These are phyloP conservation scores for Agrilus planipennis DNA, from an alignment of 1,140 invertebrate species.

Conservation along the genomic window DNA sequence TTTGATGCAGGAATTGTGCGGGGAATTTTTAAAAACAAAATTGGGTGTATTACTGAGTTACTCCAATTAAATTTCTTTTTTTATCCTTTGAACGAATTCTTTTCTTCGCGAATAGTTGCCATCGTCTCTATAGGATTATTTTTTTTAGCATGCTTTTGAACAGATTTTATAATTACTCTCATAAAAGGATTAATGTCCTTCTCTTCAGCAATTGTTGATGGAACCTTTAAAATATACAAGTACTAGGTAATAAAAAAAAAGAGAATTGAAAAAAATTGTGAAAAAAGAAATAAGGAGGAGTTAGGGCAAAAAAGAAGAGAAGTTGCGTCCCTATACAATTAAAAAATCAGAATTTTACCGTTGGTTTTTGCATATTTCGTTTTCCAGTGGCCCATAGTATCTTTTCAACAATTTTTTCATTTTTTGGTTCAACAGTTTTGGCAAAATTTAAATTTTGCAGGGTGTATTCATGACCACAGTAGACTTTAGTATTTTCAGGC, in stretches of 20 bases:
- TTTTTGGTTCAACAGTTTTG: constrained; percentile 38
- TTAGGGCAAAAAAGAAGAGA: too few species aligned
- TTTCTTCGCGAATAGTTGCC: constrained; percentile 58
- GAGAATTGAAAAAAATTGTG: neutral
- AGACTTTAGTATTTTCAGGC: neutral
- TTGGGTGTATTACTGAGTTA: too few species aligned
- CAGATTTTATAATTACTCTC: constrained; percentile 56
- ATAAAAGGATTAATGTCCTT: constrained; percentile 90
- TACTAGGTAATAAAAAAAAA: neutral
- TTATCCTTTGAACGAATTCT: constrained; percentile 64
- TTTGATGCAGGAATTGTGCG: too few species aligned
- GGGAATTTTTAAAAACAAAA: too few species aligned
- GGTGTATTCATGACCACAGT: neutral
- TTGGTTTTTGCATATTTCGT: constrained; percentile 53
- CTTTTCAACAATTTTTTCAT: constrained; percentile 55
- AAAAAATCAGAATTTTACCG: constrained; percentile 42
- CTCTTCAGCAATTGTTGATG: constrained; percentile 86
- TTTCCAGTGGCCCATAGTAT: constrained; percentile 56
- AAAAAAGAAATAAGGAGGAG: neutral
- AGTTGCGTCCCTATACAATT: too few species aligned
- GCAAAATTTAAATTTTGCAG: neutral
- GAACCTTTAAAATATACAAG: constrained; percentile 45
- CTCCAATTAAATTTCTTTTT: too few species aligned
- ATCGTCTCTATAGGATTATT: constrained; percentile 59
- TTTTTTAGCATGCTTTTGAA: constrained; percentile 52